Evolutionary conservation across 30 jellyfish, hydroid and myxozoan species (phyloP).

Genomic region (Clytia hemisphaerica): DNA sequence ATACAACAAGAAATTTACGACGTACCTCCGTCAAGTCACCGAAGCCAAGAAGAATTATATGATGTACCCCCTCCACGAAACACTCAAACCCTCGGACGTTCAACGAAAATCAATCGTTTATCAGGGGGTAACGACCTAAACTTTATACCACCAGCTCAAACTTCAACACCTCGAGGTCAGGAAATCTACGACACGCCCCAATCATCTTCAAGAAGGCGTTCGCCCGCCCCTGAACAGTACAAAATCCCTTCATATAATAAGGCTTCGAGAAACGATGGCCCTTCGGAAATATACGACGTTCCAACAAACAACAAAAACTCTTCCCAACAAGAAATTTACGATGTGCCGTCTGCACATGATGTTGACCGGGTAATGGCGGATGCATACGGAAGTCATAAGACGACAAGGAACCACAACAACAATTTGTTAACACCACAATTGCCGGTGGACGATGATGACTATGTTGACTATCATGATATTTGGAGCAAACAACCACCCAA

Average conservation of each 20-base stretch:
- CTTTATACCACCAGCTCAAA: constrained; percentile 27
- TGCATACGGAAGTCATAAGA: constrained; percentile 34
- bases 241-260: no score
- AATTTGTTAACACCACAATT: constrained; percentile 13
- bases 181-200: constrained; percentile 43
- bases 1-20: no score
- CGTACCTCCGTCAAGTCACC: background rate
- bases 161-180: background rate
- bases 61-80: constrained; percentile 20
- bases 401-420: constrained; percentile 35
- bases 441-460: constrained; percentile 67
- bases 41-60: no score
- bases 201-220: background rate
- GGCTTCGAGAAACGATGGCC: background rate
- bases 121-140: background rate
- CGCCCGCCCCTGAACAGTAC: background rate
- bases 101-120: no score
- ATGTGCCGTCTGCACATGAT: constrained; percentile 60
- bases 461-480: constrained; percentile 86
- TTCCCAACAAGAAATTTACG: constrained; percentile 13
- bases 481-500: constrained; percentile 87
- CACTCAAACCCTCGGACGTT: no score
- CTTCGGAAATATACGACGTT: constrained; percentile 3
- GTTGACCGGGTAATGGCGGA: constrained; percentile 55
- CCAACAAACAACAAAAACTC: constrained; percentile 2